A percentile compares a stretch with the other conserved stretches of the same genome.
phyloP scores from a whole-genome alignment of 2,113 vertebrate genomes.

The Ivindomyrus marchei region DNA sequence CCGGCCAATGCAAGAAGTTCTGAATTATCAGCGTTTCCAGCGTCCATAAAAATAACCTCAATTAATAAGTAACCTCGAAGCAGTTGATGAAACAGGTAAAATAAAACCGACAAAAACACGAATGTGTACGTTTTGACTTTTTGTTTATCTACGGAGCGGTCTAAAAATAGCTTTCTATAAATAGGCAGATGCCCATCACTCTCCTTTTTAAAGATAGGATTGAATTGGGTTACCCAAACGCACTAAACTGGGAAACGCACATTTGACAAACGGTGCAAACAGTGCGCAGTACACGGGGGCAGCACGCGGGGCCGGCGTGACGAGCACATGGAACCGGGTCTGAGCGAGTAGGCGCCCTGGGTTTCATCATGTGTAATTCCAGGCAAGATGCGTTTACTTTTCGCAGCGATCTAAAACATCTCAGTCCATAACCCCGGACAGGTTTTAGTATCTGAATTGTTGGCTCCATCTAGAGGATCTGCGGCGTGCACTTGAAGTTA shows the following conservation, averaged over 20 bases:
- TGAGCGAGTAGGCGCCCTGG: neutral
- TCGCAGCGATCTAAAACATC: neutral
- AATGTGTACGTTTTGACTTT: neutral
- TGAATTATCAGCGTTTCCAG: neutral
- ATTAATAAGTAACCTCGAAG: neutral
- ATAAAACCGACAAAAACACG: neutral
- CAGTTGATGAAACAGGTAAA: neutral
- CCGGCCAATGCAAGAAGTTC: neutral
- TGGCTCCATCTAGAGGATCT: neutral
- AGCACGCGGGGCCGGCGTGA: neutral
- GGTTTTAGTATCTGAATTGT: neutral
- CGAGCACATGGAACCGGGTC: neutral
- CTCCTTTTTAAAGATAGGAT: neutral
- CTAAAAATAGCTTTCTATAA: neutral
- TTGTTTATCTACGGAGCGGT: neutral
- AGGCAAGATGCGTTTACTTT: neutral
- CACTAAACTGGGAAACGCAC: neutral
- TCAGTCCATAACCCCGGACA: neutral
- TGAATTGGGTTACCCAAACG: neutral
- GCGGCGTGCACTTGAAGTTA: neutral
- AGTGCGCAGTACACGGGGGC: neutral
- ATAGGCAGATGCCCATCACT: neutral
- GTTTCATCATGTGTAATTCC: neutral
- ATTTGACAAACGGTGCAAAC: neutral
- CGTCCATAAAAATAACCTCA: neutral